Evolutionary conservation across 2,888 invertebrate species (phyloP).

Genomic region (Anagyrus pseudococci): DNA sequence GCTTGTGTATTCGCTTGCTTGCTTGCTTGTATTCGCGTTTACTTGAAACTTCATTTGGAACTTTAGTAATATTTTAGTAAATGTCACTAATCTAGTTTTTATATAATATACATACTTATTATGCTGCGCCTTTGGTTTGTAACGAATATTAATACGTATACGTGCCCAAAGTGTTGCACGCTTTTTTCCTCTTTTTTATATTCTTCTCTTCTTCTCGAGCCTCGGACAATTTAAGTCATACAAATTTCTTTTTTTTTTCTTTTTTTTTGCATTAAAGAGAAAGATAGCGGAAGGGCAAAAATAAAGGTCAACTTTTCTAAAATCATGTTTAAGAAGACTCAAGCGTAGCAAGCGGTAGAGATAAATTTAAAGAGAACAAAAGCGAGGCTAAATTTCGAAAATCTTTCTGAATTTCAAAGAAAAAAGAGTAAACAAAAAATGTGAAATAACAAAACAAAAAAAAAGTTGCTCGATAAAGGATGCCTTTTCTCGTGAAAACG

Average conservation of each 20-base stretch:
- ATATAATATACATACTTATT: constrained; percentile 12
- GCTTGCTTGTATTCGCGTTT: constrained; percentile 41
- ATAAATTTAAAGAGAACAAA: background rate
- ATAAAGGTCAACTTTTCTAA: constrained; percentile 32
- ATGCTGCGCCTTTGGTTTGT: constrained; percentile 16
- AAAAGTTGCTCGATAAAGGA: constrained; percentile 29
- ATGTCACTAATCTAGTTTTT: constrained; percentile 35
- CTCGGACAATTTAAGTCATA: constrained; percentile 1
- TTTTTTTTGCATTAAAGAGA: background rate
- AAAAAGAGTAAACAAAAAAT: too few relatives aligned
- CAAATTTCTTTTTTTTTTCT: background rate
- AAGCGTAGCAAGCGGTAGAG: background rate
- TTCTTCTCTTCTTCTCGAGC: constrained; percentile 32
- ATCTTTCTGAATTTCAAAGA: background rate
- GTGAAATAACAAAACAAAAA: background rate
- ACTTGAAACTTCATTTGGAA: constrained; percentile 24
- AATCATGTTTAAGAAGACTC: background rate
- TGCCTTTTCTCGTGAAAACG: constrained; percentile 31
- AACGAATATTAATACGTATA: constrained; percentile 16
- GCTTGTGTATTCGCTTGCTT: constrained; percentile 42
- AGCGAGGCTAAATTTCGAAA: background rate
- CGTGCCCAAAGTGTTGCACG: constrained; percentile 28
- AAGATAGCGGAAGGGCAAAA: constrained; percentile 33
- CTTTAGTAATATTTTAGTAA: constrained; percentile 27
- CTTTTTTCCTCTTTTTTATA: constrained; percentile 27